These are phyloP conservation scores for Triops cancriformis DNA, from an alignment of 1,140 invertebrate species.

Conservation along the genomic window DNA sequence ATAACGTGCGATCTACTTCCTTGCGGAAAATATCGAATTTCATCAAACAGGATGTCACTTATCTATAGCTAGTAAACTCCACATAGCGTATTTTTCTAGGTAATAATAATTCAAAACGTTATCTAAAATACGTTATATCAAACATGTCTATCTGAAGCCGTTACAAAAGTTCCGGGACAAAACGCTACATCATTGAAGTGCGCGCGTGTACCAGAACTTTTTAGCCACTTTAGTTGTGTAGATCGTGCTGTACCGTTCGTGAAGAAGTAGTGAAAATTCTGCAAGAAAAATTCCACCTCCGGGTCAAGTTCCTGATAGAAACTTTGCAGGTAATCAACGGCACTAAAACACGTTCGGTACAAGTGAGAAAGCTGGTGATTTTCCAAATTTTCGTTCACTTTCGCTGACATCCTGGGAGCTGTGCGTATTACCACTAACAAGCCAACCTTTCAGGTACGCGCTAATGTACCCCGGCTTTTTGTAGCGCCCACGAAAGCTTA, in stretches of 20 bases:
- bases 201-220: not conserved
- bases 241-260: not conserved
- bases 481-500: not conserved
- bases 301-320: slow-evolving; percentile 24
- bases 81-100: too few relatives aligned
- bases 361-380: slow-evolving; percentile 8
- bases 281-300: slow-evolving; percentile 28
- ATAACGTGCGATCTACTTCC: too few relatives aligned
- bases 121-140: too few relatives aligned
- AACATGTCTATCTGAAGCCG: too few relatives aligned
- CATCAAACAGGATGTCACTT: too few relatives aligned
- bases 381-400: slow-evolving; percentile 1
- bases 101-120: too few relatives aligned
- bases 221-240: not conserved
- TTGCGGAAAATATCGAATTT: too few relatives aligned
- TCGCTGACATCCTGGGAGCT: not conserved
- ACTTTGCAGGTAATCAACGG: slow-evolving; percentile 20
- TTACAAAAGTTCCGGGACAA: not conserved
- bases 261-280: slow-evolving; percentile 27
- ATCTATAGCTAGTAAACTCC: too few relatives aligned
- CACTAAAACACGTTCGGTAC: slow-evolving; percentile 20
- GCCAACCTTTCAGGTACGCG: not conserved
- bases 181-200: not conserved
- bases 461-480: not conserved
- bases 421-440: not conserved